phyloP scores from a whole-genome alignment of 2,888 invertebrate genomes.

The Leptopterna dolabrata region DNA sequence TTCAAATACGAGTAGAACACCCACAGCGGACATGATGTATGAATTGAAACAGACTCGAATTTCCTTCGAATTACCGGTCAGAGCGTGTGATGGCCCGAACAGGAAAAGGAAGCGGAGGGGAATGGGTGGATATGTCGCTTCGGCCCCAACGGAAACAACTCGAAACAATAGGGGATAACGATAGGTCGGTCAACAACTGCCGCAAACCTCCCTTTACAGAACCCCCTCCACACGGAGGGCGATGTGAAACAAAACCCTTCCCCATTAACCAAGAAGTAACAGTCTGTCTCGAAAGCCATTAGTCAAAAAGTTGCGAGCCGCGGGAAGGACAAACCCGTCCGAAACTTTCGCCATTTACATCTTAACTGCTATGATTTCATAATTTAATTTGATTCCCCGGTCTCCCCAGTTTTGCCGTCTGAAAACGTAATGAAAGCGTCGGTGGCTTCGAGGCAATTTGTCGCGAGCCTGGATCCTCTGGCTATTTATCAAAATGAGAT shows the following conservation, averaged over 20 bases:
- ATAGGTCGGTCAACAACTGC: not conserved
- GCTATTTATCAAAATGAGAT: constrained; percentile 11
- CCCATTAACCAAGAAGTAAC: not conserved
- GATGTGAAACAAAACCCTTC: not conserved
- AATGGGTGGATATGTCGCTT: no score
- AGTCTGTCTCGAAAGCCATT: constrained; percentile 24
- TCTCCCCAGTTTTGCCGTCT: not conserved
- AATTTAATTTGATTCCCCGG: constrained; percentile 32
- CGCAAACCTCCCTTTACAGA: not conserved
- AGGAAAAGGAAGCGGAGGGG: not conserved
- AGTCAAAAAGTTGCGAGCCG: constrained; percentile 37
- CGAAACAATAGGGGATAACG: not conserved
- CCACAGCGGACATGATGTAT: no score
- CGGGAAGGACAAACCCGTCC: not conserved
- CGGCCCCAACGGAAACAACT: not conserved
- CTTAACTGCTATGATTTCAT: constrained; percentile 40
- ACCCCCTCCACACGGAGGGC: not conserved
- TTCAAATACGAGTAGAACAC: no score
- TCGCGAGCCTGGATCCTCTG: not conserved
- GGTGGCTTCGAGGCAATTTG: not conserved
- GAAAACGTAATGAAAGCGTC: not conserved
- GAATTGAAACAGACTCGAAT: no score
- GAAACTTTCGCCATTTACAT: constrained; percentile 29
- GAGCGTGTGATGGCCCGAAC: no score
- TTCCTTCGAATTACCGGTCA: no score